These are phyloP conservation scores for Meriones unguiculatus DNA, from an alignment of 2,113 vertebrate species.

Conservation along the genomic window DNA sequence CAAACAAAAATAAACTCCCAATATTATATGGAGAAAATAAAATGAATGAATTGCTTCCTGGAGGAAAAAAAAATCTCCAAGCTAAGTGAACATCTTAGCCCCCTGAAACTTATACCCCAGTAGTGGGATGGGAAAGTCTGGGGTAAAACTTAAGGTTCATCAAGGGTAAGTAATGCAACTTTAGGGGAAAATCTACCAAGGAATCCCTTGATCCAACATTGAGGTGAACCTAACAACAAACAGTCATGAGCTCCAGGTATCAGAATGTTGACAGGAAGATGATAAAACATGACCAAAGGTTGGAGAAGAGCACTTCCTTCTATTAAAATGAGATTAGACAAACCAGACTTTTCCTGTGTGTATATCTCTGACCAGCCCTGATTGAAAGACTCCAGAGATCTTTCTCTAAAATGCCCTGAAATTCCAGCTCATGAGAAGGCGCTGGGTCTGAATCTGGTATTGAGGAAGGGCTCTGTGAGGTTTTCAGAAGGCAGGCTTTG, in stretches of 20 bases:
- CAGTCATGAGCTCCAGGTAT: not conserved
- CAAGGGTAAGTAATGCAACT: not conserved
- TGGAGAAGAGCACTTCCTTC: not conserved
- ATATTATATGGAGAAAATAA: not conserved
- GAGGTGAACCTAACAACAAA: not conserved
- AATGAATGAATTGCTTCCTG: not conserved
- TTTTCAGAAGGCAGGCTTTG: not conserved
- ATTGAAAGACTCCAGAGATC: not conserved
- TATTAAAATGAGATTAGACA: not conserved
- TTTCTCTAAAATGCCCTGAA: not conserved
- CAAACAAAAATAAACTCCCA: not conserved
- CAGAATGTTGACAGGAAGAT: not conserved
- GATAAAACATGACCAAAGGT: not conserved
- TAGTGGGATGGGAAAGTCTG: not conserved
- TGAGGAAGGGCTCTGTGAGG: accelerated
- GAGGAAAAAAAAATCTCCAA: not conserved
- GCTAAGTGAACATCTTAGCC: not conserved
- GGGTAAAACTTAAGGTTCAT: not conserved
- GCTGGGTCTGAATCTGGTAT: not conserved
- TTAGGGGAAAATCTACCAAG: not conserved
- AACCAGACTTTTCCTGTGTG: not conserved
- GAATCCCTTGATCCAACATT: not conserved
- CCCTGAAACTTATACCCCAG: not conserved
- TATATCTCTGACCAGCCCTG: not conserved
- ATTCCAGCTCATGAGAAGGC: not conserved